Base-by-base conservation (phyloP, 2,113 vertebrate species). In the Sinocyclocheilus grahami region DNA sequence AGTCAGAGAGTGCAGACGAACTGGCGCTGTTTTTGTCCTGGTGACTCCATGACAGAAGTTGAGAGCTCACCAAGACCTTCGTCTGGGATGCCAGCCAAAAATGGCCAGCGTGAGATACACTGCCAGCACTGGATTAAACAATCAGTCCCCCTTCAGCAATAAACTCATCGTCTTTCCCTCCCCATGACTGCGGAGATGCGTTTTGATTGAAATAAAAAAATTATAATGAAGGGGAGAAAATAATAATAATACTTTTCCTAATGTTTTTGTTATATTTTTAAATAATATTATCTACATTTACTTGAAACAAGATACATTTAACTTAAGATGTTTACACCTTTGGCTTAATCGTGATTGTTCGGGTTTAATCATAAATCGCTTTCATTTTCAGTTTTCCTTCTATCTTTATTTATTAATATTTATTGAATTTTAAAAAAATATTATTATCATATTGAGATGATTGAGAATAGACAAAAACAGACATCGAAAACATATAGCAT, bases 1-100 rank as follows among this genome's bases (percentile, higher is more conserved):
- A 39, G 39, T 76, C 75, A 86, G 81, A 83, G 3, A 76, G 75
- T 69, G 76, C 80, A 88, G 80, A 79, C 86, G 65, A 74, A 37
- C 83, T 58, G 87, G 83, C 78, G 87, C 83, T 85, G 83, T 76
- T 87, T 85, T 85, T 81, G 87, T 87, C 67, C 87, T 65, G 58
- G 78, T 82, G 78, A 85, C 69, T 85, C 78, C 67, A 79, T 78
- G 82, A 81, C 82, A 80, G 78, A 63, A 67, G 27, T 85, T 63
- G 60, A 62, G 46, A 75, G 42, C 67, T 75, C 78, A 85, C 83
- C 78, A 75, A 74, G 83, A 84, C 78, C 48, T 76, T 67, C 53
- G 62, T 85, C 87, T 80, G 67, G 69, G 78, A 85, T 14, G 22
- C 14, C n/a, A 22, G 87, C 87, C 87, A 88, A 78, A 82, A 65